Evolutionary conservation across 2,113 vertebrate genomes (phyloP).

Genomic region (Nycticryphes semicollaris): DNA sequence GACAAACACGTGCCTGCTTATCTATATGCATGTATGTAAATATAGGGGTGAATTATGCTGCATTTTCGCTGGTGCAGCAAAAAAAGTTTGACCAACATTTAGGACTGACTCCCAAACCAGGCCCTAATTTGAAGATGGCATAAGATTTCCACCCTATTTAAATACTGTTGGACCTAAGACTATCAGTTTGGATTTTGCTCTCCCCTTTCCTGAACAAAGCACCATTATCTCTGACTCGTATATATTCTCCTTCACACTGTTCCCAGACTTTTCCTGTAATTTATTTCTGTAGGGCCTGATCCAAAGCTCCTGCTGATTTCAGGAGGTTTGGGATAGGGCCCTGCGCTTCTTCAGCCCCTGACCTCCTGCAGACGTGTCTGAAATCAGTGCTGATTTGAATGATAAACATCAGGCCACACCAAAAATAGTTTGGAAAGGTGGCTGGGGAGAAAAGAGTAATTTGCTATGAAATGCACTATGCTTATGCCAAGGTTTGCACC

Average conservation of each 20-base stretch:
- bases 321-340: background rate
- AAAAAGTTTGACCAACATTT: background rate
- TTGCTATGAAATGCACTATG: background rate
- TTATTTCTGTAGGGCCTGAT: slow-evolving; percentile 16
- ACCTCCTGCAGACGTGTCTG: background rate
- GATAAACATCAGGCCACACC: background rate
- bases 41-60: accelerated
- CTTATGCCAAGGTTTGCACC: background rate
- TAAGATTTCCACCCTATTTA: background rate
- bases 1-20: accelerated
- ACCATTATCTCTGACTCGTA: background rate
- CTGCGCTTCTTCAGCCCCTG: background rate
- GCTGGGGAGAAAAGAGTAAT: accelerated
- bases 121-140: background rate
- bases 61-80: background rate
- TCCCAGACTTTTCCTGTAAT: background rate
- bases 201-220: slow-evolving; percentile 48
- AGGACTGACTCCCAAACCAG: background rate
- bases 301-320: background rate
- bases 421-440: background rate
- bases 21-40: accelerated
- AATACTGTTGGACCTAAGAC: background rate
- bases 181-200: slow-evolving; percentile 8
- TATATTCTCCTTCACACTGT: slow-evolving; percentile 20
- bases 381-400: background rate